Base-by-base conservation (phyloP, 2,888 invertebrate genomes). In the Drosophila pegasa region DNA sequence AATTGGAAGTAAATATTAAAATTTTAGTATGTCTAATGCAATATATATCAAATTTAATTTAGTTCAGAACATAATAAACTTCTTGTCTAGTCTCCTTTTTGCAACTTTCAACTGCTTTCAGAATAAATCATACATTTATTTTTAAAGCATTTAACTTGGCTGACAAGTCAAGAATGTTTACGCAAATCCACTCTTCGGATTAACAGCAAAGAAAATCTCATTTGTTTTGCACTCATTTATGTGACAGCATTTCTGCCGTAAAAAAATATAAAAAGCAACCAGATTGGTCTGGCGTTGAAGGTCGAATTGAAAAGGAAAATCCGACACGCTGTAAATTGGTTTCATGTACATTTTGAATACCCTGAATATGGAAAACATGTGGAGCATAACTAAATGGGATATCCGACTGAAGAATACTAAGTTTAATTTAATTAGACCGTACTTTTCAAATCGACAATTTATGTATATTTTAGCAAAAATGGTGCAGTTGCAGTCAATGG, bases 241-340 rank as follows among this genome's bases (percentile, higher is more conserved):
- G 50, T 69, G 48, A 48, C 33, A 57, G 25, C 10, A 16, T 48
- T 51, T 69, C 47, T 31, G 52, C 54, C 37, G 60, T 68, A 60
- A 73, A 22, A 31, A 31, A 12, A 31, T 16, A 58, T n/a, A 51
- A 55, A 52, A 45, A 54, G 40, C 59, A 54, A 60, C 41, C 58
- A 67, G 63, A 57, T 71, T 70, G 66, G 48, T 55, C 62, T 58
- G 50, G 29, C 54, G 29, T 10, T 48, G 77, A 76, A 79, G 80
- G 79, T 78, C 78, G 51, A 63, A 63, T 65, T 60, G 62, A 65
- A 62, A 69, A 78, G 67, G 72, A 78, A 75, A 78, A 78, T 78
- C 64, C 75, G 58, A 52, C 75, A 75, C 63, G 64, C 71, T 59
- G 66, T 48, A 69, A 75, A 78, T 76, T 76, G 65, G 64, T 62